phyloP scores from a whole-genome alignment of 1,140 invertebrate genomes.

The Diploscapter pachys region DNA sequence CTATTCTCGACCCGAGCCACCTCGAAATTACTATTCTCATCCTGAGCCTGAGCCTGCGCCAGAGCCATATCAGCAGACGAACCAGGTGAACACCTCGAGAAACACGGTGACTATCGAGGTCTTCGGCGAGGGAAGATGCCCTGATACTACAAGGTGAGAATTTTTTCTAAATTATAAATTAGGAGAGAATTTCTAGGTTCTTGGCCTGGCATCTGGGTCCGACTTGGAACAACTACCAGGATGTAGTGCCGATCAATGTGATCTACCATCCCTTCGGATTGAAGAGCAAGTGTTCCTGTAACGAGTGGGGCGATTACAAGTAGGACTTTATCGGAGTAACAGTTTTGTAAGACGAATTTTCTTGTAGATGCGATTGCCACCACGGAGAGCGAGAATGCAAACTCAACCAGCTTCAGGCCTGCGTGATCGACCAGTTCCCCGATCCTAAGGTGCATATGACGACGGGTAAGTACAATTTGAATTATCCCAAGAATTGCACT shows the following conservation, averaged over 20 bases:
- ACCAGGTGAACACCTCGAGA: no score
- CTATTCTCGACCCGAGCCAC: no score
- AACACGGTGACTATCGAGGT: conserved; percentile 4
- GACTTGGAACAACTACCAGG: conserved; percentile 13
- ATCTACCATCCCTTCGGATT: conserved; percentile 18
- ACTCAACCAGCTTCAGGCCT: conserved; percentile 16
- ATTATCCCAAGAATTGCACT: neutral
- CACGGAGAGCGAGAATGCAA: conserved; percentile 17
- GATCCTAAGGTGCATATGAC: conserved; percentile 16
- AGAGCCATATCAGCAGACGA: no score
- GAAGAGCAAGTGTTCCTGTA: conserved; percentile 9
- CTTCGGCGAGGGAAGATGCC: conserved; percentile 18
- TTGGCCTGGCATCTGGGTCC: conserved; percentile 20
- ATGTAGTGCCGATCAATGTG: conserved; percentile 7
- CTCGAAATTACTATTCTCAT: no score
- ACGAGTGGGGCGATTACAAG: conserved; percentile 6
- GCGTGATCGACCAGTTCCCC: conserved; percentile 13
- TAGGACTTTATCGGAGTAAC: neutral
- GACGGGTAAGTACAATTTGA: neutral
- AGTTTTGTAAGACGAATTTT: neutral
- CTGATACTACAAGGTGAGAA: conserved; percentile 19
- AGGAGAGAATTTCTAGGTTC: neutral
- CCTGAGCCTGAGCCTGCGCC: no score
- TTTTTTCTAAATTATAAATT: neutral
- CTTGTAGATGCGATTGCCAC: conserved; percentile 20